Conservation (phyloP, 2,888 invertebrate genomes). For the Drosophila colorata region DNA sequence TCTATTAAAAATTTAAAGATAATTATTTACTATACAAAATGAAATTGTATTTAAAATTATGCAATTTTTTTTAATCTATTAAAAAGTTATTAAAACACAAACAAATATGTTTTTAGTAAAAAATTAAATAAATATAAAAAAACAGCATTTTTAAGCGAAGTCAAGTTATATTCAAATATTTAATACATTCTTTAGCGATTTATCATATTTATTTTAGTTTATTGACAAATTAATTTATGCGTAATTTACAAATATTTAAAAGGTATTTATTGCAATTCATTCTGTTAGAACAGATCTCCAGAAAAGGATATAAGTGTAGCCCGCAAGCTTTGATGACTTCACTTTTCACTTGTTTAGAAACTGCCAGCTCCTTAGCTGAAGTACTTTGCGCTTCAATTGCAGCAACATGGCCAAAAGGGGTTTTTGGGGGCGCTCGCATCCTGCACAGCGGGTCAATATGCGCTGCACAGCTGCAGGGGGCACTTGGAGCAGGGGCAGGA, state of each 20-base stretch:
- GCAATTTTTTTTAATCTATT: no score
- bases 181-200: no score
- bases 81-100: no score
- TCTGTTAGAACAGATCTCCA: neutral
- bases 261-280: no score
- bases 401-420: slow-evolving; percentile 2
- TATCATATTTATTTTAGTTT: no score
- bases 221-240: no score
- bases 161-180: no score
- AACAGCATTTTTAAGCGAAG: no score
- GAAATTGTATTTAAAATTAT: neutral
- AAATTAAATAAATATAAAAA: no score
- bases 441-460: slow-evolving; percentile 42
- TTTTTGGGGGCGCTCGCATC: slow-evolving; percentile 26
- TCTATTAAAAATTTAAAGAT: neutral
- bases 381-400: slow-evolving; percentile 13
- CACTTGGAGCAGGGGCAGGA: neutral
- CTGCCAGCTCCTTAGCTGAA: neutral
- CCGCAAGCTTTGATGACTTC: neutral
- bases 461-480: slow-evolving; percentile 4
- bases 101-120: no score
- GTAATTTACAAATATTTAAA: no score
- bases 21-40: neutral
- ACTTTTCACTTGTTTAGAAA: neutral
- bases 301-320: neutral